These are phyloP conservation scores for Felis catus DNA, from an alignment of 2,113 vertebrate species.

Conservation along the genomic window F.catus_Fca126_mat1.0 CM031413.1:93459001-93459500, in stretches of 20 bases:
- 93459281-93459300: not conserved
- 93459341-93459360: not conserved
- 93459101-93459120: not conserved
- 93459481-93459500: not conserved
- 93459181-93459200: not conserved
- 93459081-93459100: not conserved
- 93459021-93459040: not conserved
- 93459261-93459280: not conserved
- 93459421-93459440: not conserved
- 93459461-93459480: not conserved
- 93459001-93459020: not conserved
- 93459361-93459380: not conserved
- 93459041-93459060: not conserved
- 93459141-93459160: not conserved
- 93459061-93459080: not conserved
- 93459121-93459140: not conserved
- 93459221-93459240: not conserved
- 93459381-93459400: not conserved
- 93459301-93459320: not conserved
- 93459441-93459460: not conserved
- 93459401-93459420: not conserved
- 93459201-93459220: not conserved
- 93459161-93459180: not conserved
- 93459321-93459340: not conserved
- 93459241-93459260: not conserved